Percentiles rank a stretch among this genome's conserved stretches.
phyloP scores from a whole-genome alignment of 1,140 invertebrate genomes.

The Heliconius eleuchia region DNA sequence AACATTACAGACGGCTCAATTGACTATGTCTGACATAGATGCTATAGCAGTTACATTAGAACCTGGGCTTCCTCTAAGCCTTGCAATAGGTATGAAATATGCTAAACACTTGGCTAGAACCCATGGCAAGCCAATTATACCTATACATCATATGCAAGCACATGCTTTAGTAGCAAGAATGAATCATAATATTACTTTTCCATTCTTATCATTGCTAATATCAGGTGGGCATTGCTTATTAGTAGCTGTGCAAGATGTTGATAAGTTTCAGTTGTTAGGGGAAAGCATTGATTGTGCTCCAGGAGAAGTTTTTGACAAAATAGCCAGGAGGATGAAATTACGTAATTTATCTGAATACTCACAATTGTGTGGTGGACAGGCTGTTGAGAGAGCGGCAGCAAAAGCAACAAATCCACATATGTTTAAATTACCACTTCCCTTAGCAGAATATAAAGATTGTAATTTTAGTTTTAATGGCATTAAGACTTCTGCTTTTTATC shows the following conservation, averaged over 20 bases:
- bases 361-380: constrained; percentile 89
- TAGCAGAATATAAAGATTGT: constrained; percentile 81
- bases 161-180: constrained; percentile 95
- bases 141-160: constrained; percentile 99
- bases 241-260: constrained; percentile 88
- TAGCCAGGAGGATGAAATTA: constrained; percentile 92
- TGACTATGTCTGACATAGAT: constrained; percentile 87
- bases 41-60: constrained; percentile 95
- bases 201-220: constrained; percentile 93
- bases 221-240: constrained; percentile 96
- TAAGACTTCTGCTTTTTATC: constrained; percentile 61
- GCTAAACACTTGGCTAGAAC: constrained; percentile 89
- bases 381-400: constrained; percentile 91
- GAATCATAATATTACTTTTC: constrained; percentile 87
- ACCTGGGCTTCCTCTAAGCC: constrained; percentile 91
- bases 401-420: constrained; percentile 86
- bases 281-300: constrained; percentile 91
- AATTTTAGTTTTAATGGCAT: constrained; percentile 76
- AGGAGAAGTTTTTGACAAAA: constrained; percentile 96
- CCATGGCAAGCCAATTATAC: constrained; percentile 93
- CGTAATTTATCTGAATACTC: constrained; percentile 89
- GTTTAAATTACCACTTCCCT: constrained; percentile 85
- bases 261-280: constrained; percentile 91
- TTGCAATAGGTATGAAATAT: constrained; percentile 92
- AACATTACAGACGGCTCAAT: constrained; percentile 85